Conservation (phyloP, 2,113 vertebrate species). For the Dicerorhinus sumatrensis region DNA sequence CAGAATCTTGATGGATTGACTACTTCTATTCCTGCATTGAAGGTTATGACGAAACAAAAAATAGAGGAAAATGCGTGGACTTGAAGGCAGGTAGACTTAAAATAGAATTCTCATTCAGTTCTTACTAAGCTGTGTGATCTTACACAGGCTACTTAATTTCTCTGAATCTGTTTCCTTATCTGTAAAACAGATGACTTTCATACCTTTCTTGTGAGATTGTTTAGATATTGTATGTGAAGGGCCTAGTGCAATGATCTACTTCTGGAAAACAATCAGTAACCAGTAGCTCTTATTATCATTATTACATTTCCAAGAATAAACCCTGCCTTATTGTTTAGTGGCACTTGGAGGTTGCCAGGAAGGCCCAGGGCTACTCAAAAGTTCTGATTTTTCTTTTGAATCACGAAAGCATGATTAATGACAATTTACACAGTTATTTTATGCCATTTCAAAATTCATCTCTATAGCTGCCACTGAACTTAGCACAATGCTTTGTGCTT, state of each 20-base stretch:
- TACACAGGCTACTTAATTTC: not conserved
- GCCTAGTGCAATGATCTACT: not conserved
- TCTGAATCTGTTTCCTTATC: not conserved
- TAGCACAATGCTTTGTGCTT: not conserved
- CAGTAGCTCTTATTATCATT: not conserved
- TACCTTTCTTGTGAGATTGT: not conserved
- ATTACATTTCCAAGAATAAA: not conserved
- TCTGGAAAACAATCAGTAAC: not conserved
- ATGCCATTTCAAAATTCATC: slow-evolving; percentile 3
- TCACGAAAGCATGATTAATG: not conserved
- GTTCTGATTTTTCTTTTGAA: slow-evolving; percentile 20
- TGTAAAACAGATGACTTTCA: not conserved
- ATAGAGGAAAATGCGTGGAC: not conserved
- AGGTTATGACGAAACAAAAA: not conserved
- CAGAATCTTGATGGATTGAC: not conserved
- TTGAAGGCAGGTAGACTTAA: not conserved
- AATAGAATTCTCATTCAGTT: not conserved
- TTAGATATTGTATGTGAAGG: not conserved
- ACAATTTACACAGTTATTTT: slow-evolving; percentile 30
- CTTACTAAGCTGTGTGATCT: not conserved
- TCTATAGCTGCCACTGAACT: not conserved
- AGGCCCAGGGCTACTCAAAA: not conserved
- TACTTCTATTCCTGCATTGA: not conserved
- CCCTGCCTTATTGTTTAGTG: not conserved
- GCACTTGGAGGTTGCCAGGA: not conserved